phyloP scores from a whole-genome alignment of 2,888 invertebrate genomes.

The Phyllotreta cruciferae region DNA sequence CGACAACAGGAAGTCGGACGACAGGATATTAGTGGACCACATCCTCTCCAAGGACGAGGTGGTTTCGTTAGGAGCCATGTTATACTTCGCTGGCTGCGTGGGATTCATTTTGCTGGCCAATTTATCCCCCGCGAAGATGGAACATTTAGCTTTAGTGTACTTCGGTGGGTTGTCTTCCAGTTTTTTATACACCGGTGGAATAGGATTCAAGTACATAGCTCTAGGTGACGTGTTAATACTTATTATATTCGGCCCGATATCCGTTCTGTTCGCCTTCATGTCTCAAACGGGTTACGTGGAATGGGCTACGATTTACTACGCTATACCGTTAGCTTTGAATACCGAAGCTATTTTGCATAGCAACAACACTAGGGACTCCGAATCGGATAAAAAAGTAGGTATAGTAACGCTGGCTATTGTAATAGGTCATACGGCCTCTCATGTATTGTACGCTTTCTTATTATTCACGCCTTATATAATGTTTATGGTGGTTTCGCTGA shows the following conservation, averaged over 20 bases:
- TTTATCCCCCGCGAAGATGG: conserved; percentile 90
- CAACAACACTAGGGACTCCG: conserved; percentile 92
- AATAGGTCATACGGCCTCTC: conserved; percentile 89
- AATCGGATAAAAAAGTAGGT: conserved; percentile 86
- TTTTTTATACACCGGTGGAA: conserved; percentile 95
- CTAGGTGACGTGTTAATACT: conserved; percentile 91
- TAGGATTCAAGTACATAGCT: conserved; percentile 94
- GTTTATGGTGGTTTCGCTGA: conserved; percentile 84
- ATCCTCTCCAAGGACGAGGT: conserved; percentile 83
- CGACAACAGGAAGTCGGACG: conserved; percentile 91
- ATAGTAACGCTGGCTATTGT: conserved; percentile 95
- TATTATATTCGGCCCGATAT: conserved; percentile 92
- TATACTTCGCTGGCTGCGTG: conserved; percentile 84
- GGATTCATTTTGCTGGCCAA: conserved; percentile 58
- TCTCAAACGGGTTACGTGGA: conserved; percentile 92
- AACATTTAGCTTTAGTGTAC: conserved; percentile 91
- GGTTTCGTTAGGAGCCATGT: conserved; percentile 80
- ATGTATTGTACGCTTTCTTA: conserved; percentile 87
- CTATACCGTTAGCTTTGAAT: conserved; percentile 90
- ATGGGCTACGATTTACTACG: conserved; percentile 90
- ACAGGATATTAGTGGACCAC: conserved; percentile 93
- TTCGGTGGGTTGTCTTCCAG: conserved; percentile 95
- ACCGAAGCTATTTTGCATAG: conserved; percentile 95
- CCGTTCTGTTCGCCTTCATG: conserved; percentile 92
- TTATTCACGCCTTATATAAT: conserved; percentile 90